Conservation (phyloP, 37 sponge, comb jelly and placozoan genomes). For the Trichoplax adhaerens region DNA sequence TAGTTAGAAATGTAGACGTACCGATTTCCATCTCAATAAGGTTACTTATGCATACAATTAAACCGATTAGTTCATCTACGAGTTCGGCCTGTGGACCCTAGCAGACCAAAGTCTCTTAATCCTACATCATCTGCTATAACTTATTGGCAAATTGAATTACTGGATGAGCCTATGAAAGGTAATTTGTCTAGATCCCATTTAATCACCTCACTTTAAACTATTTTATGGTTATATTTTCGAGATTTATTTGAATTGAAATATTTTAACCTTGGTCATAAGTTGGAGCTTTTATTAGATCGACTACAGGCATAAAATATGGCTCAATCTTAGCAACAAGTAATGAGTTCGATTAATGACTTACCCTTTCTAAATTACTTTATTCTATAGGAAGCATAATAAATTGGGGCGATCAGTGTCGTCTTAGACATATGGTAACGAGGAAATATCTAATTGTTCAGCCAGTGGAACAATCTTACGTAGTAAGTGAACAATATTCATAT, state of each 20-base stretch:
- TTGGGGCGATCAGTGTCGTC: constrained; percentile 53
- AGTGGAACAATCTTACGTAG: no score
- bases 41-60: no score
- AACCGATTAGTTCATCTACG: constrained; percentile 3
- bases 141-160: constrained; percentile 57
- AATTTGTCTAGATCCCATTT: background rate
- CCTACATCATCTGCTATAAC: constrained; percentile 63
- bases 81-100: background rate
- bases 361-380: background rate
- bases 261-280: background rate
- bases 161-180: constrained; percentile 29
- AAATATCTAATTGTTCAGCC: constrained; percentile 31
- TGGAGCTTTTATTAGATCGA: background rate
- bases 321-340: background rate
- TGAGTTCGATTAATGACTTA: no score
- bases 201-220: no score
- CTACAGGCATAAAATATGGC: background rate
- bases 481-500: no score
- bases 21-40: no score
- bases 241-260: background rate
- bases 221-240: background rate
- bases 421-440: constrained; percentile 54
- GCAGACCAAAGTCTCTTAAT: background rate
- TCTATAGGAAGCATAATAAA: constrained; percentile 15
- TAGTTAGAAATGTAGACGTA: no score